Base-by-base conservation (phyloP, 2,888 invertebrate species). In the Aspidapion aeneum region DNA sequence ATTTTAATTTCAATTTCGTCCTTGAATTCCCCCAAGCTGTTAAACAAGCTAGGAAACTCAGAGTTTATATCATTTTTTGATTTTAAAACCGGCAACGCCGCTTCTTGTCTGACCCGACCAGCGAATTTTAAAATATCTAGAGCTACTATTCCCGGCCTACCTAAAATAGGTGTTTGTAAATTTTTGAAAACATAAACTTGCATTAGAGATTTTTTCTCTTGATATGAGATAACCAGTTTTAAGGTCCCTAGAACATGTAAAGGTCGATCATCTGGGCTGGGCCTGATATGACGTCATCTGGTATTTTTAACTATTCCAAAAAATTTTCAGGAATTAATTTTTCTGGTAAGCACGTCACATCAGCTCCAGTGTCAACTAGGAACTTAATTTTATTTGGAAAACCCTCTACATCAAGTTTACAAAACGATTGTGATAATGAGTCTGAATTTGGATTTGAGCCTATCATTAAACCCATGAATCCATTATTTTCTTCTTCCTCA, bases 361-460 rank as follows among this genome's bases (percentile, higher is more conserved):
- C 63, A 55, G 63, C 63, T 60, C 63, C 63, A 5, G 58, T 60
- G 48, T 62, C 62, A 9, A 62, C 22, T 21, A 62, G 9, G 1
- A 62, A 49, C 49, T 56, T 56, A 17, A 49, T 22, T 22, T 18
- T 59, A 48, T 19, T 21, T 22, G 2, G 12, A 60, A 62, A 58
- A 16, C 22, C 58, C n/a, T 54, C 57, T 51, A 62, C 48, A n/a
- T 62, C 57, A 51, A 62, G 18, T 20, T 51, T 58, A 51, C 58
- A 58, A 62, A 58, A 51, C 62, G 58, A 62, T 49, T 57, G 62
- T n/a, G 55, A 56, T 16, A 61, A 49, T 18, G 17, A 52, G 17
- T 52, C 52, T 9, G 52, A n/a, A 52, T 52, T 52, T 52, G 3
- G 52, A 52, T 52, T 52, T 9, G 52, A 52, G 5, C 52, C 52